Percentiles rank a stretch among this genome's conserved stretches.
Conservation (phyloP, 2,797 vertebrate genomes). For the Typhlichthys subterraneus region DNA sequence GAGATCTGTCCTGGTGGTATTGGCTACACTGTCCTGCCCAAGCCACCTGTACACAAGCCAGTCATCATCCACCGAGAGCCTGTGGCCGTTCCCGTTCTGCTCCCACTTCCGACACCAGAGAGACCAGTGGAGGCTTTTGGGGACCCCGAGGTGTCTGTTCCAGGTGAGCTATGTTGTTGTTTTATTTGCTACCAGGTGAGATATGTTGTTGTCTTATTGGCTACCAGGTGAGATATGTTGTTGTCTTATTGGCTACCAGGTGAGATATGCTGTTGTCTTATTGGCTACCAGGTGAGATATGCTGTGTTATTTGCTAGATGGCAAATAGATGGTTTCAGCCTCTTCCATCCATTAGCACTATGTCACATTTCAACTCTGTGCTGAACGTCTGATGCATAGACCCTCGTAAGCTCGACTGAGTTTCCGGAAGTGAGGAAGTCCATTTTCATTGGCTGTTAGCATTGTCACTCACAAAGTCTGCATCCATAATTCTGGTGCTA, state of each 20-base stretch:
- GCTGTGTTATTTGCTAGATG: too few relatives aligned
- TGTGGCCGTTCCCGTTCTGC: constrained; percentile 78
- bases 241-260: constrained; percentile 68
- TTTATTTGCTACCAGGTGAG: too few relatives aligned
- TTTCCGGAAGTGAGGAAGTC: too few relatives aligned
- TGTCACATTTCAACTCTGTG: too few relatives aligned
- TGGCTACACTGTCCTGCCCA: constrained; percentile 91
- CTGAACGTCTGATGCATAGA: too few relatives aligned
- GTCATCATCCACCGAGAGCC: constrained; percentile 75
- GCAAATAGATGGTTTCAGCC: too few relatives aligned
- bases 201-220: not conserved
- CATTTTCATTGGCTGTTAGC: too few relatives aligned
- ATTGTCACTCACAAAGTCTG: too few relatives aligned
- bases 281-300: too few relatives aligned
- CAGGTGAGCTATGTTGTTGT: constrained; percentile 77
- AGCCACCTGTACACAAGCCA: constrained; percentile 62
- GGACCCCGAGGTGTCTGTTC: constrained; percentile 81
- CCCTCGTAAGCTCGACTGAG: too few relatives aligned
- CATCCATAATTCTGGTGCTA: too few relatives aligned
- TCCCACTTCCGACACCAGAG: constrained; percentile 88
- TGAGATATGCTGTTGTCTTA: constrained; percentile 58
- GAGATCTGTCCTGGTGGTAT: constrained; percentile 98
- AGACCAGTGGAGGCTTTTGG: constrained; percentile 89
- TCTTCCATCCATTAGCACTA: too few relatives aligned
- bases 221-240: not conserved